phyloP scores from a whole-genome alignment of 2,113 vertebrate species.

The Taxidea taxus region DNA sequence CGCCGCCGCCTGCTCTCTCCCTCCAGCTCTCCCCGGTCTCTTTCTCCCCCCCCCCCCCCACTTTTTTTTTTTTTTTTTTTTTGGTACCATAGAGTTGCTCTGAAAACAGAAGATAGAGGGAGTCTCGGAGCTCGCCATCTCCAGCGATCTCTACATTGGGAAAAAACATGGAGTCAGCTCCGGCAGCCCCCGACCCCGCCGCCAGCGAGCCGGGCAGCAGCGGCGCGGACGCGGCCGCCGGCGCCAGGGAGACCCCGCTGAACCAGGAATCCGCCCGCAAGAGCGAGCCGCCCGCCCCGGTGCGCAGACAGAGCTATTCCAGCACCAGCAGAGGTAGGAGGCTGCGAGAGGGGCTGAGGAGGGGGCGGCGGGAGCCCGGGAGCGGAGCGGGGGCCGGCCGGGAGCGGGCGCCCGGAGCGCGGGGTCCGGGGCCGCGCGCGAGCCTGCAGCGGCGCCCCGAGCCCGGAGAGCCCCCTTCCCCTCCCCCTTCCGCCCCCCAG shows the following conservation, averaged over 20 bases:
- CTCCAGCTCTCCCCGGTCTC: conserved; percentile 66
- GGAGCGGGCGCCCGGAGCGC: conserved; percentile 69
- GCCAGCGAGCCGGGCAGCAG: conserved; percentile 92
- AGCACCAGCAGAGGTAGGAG: conserved; percentile 91
- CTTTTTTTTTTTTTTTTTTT: conserved; percentile 76
- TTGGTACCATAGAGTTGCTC: conserved; percentile 89
- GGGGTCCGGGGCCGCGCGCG: conserved; percentile 37
- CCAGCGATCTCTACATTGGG: conserved; percentile 87
- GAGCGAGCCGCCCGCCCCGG: conserved; percentile 90
- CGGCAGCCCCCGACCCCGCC: conserved; percentile 90
- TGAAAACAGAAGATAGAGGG: conserved; percentile 92
- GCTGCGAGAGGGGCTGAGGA: conserved; percentile 62
- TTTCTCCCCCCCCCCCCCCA: not conserved
- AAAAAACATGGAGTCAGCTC: conserved; percentile 96
- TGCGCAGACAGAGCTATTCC: conserved; percentile 93
- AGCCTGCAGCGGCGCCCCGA: conserved; percentile 32
- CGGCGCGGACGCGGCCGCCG: conserved; percentile 92
- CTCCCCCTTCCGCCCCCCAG: conserved; percentile 73
- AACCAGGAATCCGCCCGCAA: conserved; percentile 92
- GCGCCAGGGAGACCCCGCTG: conserved; percentile 91
- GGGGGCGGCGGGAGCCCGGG: conserved; percentile 49
- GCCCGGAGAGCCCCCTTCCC: conserved; percentile 45
- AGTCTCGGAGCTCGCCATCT: conserved; percentile 88
- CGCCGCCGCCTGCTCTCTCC: conserved; percentile 58
- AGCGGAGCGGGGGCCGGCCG: conserved; percentile 57